Evolutionary conservation across 2,113 vertebrate genomes (phyloP), one percentile per base, ranked within the genome.

Genomic region (Marmota flaviventris): DNA sequence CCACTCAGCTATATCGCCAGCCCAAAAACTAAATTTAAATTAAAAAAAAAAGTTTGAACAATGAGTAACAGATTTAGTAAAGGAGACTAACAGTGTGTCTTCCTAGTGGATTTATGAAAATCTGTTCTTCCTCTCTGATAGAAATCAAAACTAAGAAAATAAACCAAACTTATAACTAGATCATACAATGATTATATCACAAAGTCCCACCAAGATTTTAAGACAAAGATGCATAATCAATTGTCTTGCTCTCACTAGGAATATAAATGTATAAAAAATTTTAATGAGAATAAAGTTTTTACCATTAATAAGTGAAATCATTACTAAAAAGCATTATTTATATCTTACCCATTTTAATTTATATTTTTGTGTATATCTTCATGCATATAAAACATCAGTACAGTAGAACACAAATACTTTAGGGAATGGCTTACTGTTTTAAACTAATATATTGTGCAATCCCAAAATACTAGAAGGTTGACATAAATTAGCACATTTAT

Each of bases 401-500:
- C 3, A 61, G 32, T 67, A 88, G 65, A 77, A 61, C 10, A 91
- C 61, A 76, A 32, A 79, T 5, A 94, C 53, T 67, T 92, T 94
- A 53, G 53, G 14, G 51, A 65, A 8, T 87, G 17, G 11, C 61
- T 93, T 94, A 56, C 56, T 82, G 70, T 94, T 86, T 76, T 61
- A 37, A 79, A 39, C 48, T 86, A 88, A 84, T 91, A 39, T 4
- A 5, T 2, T 77, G 1, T 89, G 9, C 27, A 86, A 86, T 81
- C 67, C 22, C 45, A 29, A 96, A 94, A 82, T 29, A 76, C 56
- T 45, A 78, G 70, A 96, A 53, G 48, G 72, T 18, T 56, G 22
- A 91, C 77, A 17, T 32, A 90, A 88, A 94, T 87, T 58, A 90
- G 85, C 32, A 79, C 42, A 79, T 61, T 94, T 95, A 89, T 77